These are phyloP conservation scores for Helogale parvula DNA, from an alignment of 2,113 vertebrate species.

Conservation along the genomic window DNA sequence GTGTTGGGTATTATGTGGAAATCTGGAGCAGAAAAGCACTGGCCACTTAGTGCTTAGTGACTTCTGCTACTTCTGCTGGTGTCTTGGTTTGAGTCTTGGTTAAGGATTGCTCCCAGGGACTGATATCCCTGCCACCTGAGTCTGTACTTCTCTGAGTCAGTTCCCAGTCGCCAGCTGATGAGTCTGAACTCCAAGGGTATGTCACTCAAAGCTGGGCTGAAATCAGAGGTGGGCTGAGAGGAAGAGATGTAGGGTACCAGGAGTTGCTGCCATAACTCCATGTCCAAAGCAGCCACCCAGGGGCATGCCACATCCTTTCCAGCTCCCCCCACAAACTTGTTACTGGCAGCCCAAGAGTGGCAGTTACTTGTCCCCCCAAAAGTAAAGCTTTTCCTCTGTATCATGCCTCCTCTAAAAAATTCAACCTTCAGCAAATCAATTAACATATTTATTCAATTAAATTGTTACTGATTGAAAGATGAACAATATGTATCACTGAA, in stretches of 20 bases:
- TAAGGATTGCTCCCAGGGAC: neutral
- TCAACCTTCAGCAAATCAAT: neutral
- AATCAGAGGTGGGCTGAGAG: neutral
- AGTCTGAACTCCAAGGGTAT: neutral
- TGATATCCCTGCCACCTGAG: neutral
- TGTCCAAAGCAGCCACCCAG: neutral
- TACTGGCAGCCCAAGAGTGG: neutral
- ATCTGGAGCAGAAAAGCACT: neutral
- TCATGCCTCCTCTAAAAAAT: neutral
- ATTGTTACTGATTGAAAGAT: neutral
- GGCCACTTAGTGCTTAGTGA: neutral
- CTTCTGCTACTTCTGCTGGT: neutral
- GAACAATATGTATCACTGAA: neutral
- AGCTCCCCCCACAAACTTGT: neutral
- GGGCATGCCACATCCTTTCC: neutral
- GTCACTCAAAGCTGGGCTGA: neutral
- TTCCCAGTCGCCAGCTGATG: neutral
- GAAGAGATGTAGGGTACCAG: neutral
- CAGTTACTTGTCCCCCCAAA: neutral
- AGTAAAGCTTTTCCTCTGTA: neutral
- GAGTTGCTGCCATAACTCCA: neutral
- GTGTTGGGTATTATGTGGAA: neutral
- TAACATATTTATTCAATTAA: neutral
- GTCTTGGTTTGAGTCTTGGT: neutral
- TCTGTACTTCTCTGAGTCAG: neutral